Conservation (phyloP, 2,888 invertebrate genomes). For the Andricus curvator region DNA sequence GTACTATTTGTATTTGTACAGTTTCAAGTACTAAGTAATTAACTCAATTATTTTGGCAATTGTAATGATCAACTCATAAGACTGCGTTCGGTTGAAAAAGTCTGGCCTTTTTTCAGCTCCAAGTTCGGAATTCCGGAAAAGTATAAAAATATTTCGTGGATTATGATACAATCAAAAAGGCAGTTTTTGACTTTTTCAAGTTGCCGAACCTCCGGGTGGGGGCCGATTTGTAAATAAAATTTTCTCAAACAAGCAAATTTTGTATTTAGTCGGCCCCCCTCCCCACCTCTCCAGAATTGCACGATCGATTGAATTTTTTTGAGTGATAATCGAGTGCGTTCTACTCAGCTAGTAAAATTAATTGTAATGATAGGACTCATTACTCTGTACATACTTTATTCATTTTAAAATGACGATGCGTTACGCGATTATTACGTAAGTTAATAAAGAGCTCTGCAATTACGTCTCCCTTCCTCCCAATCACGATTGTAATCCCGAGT, state of each 20-base stretch:
- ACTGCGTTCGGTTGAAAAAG: slow-evolving; percentile 17
- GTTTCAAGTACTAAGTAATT: slow-evolving; percentile 9
- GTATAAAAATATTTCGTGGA: not conserved
- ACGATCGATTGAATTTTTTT: slow-evolving; percentile 24
- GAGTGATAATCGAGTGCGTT: slow-evolving; percentile 9
- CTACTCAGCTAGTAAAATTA: slow-evolving; percentile 34
- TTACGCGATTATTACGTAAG: slow-evolving; percentile 21
- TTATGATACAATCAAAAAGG: not conserved
- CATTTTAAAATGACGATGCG: slow-evolving; percentile 22
- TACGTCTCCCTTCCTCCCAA: slow-evolving; percentile 31
- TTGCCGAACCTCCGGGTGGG: not conserved
- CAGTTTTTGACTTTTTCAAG: not conserved
- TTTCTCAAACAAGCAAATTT: not conserved
- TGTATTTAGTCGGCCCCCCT: not conserved
- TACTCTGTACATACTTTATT: slow-evolving; percentile 37
- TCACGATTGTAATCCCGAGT: not conserved
- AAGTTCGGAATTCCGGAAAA: not conserved
- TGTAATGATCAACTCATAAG: slow-evolving; percentile 15
- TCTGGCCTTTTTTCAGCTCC: not conserved
- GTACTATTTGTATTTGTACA: slow-evolving; percentile 10
- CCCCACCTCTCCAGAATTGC: not conserved
- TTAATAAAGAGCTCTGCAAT: slow-evolving; percentile 40
- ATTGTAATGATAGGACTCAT: slow-evolving; percentile 35
- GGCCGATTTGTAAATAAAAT: not conserved
- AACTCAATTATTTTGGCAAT: slow-evolving; percentile 12